Percentiles rank a stretch among this genome's conserved stretches.
These are phyloP conservation scores for Himalopsyche phryganea DNA, from an alignment of 1,140 invertebrate genomes.

Conservation along the genomic window DNA sequence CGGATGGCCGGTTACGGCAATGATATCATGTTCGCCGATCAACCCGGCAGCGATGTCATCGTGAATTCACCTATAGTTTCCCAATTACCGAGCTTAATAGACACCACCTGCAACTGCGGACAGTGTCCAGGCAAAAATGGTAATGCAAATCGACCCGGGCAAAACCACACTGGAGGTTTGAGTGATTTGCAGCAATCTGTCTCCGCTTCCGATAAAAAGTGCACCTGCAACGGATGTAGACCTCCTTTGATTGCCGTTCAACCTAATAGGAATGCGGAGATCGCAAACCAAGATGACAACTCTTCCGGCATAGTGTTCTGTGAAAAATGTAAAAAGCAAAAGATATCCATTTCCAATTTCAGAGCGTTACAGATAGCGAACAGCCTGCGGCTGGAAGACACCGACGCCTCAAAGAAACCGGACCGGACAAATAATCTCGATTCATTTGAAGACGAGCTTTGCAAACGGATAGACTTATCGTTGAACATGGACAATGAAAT, in stretches of 20 bases:
- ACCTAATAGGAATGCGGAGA: constrained; percentile 8
- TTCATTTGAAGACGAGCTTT: constrained; percentile 46
- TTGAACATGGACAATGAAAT: constrained; percentile 43
- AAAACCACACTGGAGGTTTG: constrained; percentile 40
- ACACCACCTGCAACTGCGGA: constrained; percentile 47
- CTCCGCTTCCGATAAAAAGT: constrained; percentile 34
- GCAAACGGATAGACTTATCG: constrained; percentile 48
- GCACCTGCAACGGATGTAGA: constrained; percentile 46
- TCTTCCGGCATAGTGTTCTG: constrained; percentile 48
- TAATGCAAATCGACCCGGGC: constrained; percentile 14
- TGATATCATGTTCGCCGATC: constrained; percentile 47
- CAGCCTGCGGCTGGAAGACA: constrained; percentile 42
- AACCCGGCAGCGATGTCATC: constrained; percentile 40
- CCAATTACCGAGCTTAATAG: constrained; percentile 22
- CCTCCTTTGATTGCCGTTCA: constrained; percentile 11
- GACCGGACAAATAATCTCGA: constrained; percentile 4
- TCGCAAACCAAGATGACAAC: constrained; percentile 8
- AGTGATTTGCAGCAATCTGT: constrained; percentile 50
- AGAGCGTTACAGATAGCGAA: constrained; percentile 50
- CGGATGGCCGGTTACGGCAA: constrained; percentile 41
- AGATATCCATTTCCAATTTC: constrained; percentile 51
- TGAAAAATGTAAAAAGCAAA: constrained; percentile 49
- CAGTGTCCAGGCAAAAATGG: constrained; percentile 40
- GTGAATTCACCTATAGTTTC: constrained; percentile 37
- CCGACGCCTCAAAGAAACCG: constrained; percentile 1